Base-by-base conservation (phyloP, 2,888 invertebrate species). In the Aleiodes alternator region DNA sequence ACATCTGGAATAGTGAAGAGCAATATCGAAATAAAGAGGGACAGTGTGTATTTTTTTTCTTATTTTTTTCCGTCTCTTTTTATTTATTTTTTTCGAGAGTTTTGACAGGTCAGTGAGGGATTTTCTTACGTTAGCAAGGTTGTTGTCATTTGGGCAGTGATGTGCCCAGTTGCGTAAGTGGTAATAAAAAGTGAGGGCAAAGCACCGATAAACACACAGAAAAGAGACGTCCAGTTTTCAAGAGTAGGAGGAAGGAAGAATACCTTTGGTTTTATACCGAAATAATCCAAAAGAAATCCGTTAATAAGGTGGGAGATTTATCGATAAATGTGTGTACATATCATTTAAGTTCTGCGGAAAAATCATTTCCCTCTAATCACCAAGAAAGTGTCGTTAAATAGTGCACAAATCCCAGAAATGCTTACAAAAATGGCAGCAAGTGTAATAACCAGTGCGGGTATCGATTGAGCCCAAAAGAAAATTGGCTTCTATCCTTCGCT, bases 371-470 rank as follows among this genome's bases (percentile, higher is more conserved):
- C n/a, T n/a, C 38, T 14, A 38, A 34, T n/a, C 34, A 14, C 1
- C 16, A 23, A 66, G 11, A 59, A 8, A 68, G 57, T 43, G 11
- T n/a, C 31, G 31, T 90, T 90, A 90, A 90, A 90, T 90, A 90
- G 90, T 77, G 77, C 76, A 80, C 77, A 76, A 72, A 77, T n/a
- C n/a, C 23, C 23, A 23, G 1, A 23, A 23, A 23, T 23, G 23
- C 23, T 23, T 23, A 23, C 23, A 23, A 77, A 57, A 77, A 82
- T 90, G 83, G 79, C 82, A 80, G 81, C 80, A 78, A 80, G 72
- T 69, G 69, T 73, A 57, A 55, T 73, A 57, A 55, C 59, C 77
- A 84, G 84, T 82, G 82, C 83, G 84, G 82, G 84, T 83, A 83
- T 82, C 85, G 85, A 83, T 79, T 76, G 64, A 81, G 76, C 72